Base-by-base conservation (phyloP, 2,888 invertebrate species). In the Chalcosyrphus nemorum region DNA sequence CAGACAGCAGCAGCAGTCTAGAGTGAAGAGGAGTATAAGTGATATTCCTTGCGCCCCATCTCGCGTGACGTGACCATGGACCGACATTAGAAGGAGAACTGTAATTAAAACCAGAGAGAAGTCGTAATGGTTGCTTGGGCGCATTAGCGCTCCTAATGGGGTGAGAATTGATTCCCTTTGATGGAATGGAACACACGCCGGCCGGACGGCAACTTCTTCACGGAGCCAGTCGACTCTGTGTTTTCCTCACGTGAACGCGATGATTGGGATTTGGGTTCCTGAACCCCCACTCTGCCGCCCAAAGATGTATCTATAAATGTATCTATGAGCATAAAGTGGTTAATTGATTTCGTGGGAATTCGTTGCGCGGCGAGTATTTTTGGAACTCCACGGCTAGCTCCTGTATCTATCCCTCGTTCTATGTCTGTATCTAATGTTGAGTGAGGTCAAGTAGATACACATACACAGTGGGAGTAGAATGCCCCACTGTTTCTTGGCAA, bases 331-430 rank as follows among this genome's bases (percentile, higher is more conserved):
- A 15, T 45, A 56, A 38, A 78, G 74, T 80, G 70, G 74, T 63
- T 78, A 84, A 84, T 80, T 80, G 75, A 84, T 84, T 84, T 84
- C 80, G 74, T 84, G 80, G 84, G 80, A 80, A 80, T 80, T 70
- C 27, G 80, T 65, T 70, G 70, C 24, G 70, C 45, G 45, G 70
- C 45, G 45, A 47, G 70, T 84, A 84, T 84, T 80, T 84, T 80
- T 63, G 78, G 78, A 78, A 56, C 24, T 17, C 5, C 77, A 45
- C 65, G 41, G 9, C 56, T 32, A 38, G 19, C 24, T 76, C 63
- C 52, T 38, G 71, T 72, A 54, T 35, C 59, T 15, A 13, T 32
- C 66, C 17, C 56, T 32, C 5, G 15, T 13, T 7, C 27, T 63
- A 47, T 50, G 29, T 65, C 13, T 11, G 66, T 24, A 29, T 59